Conservation (phyloP, 2,797 vertebrate species). For the Sebastes trivittatus region DNA sequence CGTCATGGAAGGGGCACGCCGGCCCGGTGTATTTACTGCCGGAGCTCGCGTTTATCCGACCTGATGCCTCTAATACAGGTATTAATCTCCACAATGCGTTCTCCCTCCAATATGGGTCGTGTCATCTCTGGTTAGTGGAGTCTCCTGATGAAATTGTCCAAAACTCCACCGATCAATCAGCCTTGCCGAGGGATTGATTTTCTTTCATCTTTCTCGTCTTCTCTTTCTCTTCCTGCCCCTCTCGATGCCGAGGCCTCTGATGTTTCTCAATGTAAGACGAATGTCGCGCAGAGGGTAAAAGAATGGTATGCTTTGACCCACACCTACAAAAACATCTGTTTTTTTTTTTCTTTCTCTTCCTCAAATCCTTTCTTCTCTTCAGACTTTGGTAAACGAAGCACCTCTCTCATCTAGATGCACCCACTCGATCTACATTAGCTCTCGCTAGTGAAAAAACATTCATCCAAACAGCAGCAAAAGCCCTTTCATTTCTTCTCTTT, state of each 20-base stretch:
- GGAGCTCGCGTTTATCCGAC: slow-evolving; percentile 71
- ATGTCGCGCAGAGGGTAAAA: slow-evolving; percentile 67
- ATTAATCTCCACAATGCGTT: slow-evolving; percentile 77
- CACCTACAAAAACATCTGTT: slow-evolving; percentile 14
- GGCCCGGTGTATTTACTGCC: slow-evolving; percentile 72
- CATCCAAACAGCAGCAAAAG: not conserved
- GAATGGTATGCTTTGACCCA: slow-evolving; percentile 50
- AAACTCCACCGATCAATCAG: slow-evolving; percentile 82
- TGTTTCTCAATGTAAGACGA: slow-evolving; percentile 67
- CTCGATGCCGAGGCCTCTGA: slow-evolving; percentile 60
- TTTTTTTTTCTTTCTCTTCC: not conserved
- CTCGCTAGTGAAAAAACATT: not conserved
- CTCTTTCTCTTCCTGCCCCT: slow-evolving; percentile 68
- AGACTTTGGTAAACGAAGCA: not conserved
- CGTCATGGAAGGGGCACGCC: slow-evolving; percentile 63
- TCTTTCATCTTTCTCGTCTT: slow-evolving; percentile 75
- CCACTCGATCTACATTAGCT: not conserved
- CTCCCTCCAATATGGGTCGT: slow-evolving; percentile 74
- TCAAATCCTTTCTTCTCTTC: not conserved
- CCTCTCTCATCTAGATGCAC: not conserved
- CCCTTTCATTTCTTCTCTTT: not conserved
- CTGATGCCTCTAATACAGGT: slow-evolving; percentile 79
- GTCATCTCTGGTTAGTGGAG: slow-evolving; percentile 80
- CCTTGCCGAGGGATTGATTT: slow-evolving; percentile 74
- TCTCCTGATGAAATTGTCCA: slow-evolving; percentile 81